Evolutionary conservation across 2,797 vertebrate species (phyloP).

Genomic region (Hoplostethus mediterraneus): DNA sequence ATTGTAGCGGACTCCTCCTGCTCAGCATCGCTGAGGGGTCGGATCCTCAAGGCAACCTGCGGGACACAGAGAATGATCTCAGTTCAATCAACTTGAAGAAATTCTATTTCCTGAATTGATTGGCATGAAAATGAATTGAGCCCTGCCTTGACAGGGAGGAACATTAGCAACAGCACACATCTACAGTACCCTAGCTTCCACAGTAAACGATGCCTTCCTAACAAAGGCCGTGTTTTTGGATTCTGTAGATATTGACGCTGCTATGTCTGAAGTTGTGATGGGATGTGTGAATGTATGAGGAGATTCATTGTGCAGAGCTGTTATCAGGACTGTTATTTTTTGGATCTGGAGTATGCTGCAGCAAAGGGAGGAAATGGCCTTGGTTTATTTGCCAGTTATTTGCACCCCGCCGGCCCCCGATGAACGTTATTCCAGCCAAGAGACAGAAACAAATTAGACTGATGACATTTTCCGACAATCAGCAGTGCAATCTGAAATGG

Average conservation of each 20-base stretch:
- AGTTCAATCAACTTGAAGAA: slow-evolving; percentile 11
- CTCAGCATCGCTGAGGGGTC: slow-evolving; percentile 90
- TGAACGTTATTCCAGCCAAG: background rate
- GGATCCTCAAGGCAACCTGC: slow-evolving; percentile 93
- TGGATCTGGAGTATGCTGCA: background rate
- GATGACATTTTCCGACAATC: background rate
- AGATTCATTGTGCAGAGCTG: background rate
- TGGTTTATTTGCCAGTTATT: background rate
- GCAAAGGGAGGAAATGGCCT: background rate
- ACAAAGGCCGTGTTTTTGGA: background rate
- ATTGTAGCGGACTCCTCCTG: slow-evolving; percentile 89
- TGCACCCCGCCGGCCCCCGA: too few relatives aligned
- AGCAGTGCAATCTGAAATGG: background rate
- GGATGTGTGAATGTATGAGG: background rate
- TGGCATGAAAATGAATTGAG: slow-evolving; percentile 9
- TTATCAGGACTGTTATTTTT: background rate
- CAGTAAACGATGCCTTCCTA: background rate
- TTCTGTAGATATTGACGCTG: background rate
- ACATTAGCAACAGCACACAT: background rate
- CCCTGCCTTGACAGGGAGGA: background rate
- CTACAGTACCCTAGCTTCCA: background rate
- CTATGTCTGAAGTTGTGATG: background rate
- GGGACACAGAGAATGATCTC: background rate
- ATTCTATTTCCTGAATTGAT: slow-evolving; percentile 11
- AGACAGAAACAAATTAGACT: background rate